phyloP scores from a whole-genome alignment of 2,113 vertebrate genomes.

The Chionomys nivalis region DNA sequence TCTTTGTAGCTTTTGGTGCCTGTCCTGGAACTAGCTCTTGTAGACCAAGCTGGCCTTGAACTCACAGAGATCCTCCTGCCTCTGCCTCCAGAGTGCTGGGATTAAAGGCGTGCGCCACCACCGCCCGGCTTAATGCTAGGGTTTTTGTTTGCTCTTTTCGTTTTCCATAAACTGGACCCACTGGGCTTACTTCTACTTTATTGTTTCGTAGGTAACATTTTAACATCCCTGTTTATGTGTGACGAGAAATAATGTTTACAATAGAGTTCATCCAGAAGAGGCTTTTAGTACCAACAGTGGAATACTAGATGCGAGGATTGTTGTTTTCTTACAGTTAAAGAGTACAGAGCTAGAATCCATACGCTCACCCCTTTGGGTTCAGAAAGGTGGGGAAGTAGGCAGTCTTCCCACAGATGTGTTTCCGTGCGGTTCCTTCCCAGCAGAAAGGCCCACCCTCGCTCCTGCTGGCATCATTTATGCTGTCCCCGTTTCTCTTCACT shows the following conservation, averaged over 20 bases:
- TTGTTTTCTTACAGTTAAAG: not conserved
- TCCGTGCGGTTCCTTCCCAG: not conserved
- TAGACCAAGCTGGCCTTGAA: too few relatives aligned
- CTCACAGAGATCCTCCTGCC: too few relatives aligned
- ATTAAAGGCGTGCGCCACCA: too few relatives aligned
- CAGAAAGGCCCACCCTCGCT: too few relatives aligned
- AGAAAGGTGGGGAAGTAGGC: not conserved
- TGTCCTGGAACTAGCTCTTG: too few relatives aligned
- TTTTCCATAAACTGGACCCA: not conserved
- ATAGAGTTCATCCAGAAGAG: not conserved
- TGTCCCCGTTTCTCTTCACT: not conserved
- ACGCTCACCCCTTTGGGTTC: too few relatives aligned
- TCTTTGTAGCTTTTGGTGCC: too few relatives aligned
- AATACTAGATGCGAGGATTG: too few relatives aligned
- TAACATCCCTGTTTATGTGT: not conserved
- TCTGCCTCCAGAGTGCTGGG: too few relatives aligned
- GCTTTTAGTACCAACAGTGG: not conserved
- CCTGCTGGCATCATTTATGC: not conserved
- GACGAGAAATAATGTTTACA: not conserved
- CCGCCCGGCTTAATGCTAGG: not conserved
- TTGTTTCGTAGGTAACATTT: not conserved
- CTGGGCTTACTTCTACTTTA: not conserved
- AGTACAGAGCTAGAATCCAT: not conserved
- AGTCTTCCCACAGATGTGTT: not conserved
- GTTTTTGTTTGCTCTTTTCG: not conserved